Conservation (phyloP, 2,888 invertebrate species). For the Nephrotoma appendiculata region DNA sequence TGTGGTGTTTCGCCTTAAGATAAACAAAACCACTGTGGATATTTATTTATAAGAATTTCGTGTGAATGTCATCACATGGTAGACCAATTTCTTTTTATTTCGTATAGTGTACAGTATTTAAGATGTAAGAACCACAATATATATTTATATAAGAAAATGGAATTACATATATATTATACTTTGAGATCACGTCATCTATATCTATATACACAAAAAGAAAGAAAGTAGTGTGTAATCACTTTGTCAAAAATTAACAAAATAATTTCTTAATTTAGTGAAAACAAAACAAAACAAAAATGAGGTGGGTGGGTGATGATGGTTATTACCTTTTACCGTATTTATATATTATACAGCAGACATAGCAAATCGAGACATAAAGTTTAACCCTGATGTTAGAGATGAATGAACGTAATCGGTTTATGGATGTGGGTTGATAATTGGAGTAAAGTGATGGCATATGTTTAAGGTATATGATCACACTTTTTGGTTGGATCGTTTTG, state of each 20-base stretch:
- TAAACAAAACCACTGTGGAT: not conserved
- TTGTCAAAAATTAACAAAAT: not conserved
- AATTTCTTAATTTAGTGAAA: not conserved
- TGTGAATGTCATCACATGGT: not conserved
- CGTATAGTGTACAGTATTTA: not conserved
- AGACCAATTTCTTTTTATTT: not conserved
- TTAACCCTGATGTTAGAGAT: not conserved
- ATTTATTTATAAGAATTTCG: not conserved
- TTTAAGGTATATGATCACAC: not conserved
- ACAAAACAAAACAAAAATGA: not conserved
- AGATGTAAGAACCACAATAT: not conserved
- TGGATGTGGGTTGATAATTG: not conserved
- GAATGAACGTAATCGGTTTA: not conserved
- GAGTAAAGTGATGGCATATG: not conserved
- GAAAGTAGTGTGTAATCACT: not conserved
- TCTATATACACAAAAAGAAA: not conserved
- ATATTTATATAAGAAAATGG: not conserved
- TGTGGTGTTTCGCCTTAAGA: not conserved
- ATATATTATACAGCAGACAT: not conserved
- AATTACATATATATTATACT: not conserved
- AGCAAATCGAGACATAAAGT: not conserved
- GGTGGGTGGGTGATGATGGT: not conserved
- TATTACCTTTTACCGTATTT: not conserved
- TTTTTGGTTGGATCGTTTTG: no score
- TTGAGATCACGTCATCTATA: not conserved